Conservation (phyloP, 30 jellyfish, hydroid and myxozoan genomes). For the Aurelia aurita complex sp. Pacific region DNA sequence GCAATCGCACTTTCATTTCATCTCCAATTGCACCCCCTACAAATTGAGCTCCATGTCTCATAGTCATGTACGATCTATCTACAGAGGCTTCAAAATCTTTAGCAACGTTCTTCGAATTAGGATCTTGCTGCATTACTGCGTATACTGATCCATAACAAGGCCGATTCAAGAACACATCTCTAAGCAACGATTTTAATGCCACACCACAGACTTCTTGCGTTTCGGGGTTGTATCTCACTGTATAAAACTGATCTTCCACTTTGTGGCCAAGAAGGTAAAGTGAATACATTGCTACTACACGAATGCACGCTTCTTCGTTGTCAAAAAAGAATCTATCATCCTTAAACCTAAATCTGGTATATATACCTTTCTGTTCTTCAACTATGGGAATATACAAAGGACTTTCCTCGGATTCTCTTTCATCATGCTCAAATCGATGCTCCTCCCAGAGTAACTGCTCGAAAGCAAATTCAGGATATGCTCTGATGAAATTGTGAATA, state of each 20-base stretch:
- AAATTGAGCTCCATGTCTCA: too few relatives aligned
- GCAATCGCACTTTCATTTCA: too few relatives aligned
- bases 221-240: background rate
- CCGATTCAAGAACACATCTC: too few relatives aligned
- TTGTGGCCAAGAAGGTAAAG: constrained; percentile 48
- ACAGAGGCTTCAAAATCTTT: too few relatives aligned
- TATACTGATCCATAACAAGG: too few relatives aligned
- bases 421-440: constrained; percentile 7
- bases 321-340: constrained; percentile 32
- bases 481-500: constrained; percentile 21
- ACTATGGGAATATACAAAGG: constrained; percentile 39
- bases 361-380: constrained; percentile 28
- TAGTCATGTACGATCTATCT: too few relatives aligned
- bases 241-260: constrained; percentile 4
- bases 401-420: background rate
- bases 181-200: too few relatives aligned
- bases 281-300: constrained; percentile 76
- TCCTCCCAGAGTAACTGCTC: constrained; percentile 11
- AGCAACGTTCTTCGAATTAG: too few relatives aligned
- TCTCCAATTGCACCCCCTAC: too few relatives aligned
- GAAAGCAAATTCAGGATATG: constrained; percentile 6
- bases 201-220: too few relatives aligned
- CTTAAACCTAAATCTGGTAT: constrained; percentile 25
- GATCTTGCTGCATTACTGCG: too few relatives aligned
- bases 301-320: constrained; percentile 51